Base-by-base conservation (phyloP, 2,797 vertebrate genomes). In the Chlorospingus semifuscus region DNA sequence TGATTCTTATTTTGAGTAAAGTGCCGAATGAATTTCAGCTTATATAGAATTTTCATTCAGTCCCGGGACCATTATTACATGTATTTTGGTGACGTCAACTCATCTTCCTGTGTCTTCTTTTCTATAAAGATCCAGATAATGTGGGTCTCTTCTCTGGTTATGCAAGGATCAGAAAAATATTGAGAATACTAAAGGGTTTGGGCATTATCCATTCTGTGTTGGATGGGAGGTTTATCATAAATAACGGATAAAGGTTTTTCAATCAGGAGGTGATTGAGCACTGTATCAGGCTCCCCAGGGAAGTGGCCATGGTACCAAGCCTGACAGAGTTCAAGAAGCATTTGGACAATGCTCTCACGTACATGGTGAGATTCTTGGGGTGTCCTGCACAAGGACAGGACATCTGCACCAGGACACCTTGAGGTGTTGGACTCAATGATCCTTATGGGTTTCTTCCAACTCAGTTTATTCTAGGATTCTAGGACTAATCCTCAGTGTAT, bases 1-100 rank as follows among this genome's bases (percentile, higher is more conserved):
- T 87, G 9, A 69, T 83, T 94, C 76, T 87, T 89, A 87, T 95
- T 95, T 87, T 56, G 14, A 57, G 14, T 11, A 53, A 76, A 79
- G 11, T 56, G 23, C 13, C 91, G 76, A 36, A 82, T 92, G 18
- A 85, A 72, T 86, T 96, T 93, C 63, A 66, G 32, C 34, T 78
- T 81, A 60, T 64, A 42, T 20, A 90, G 52, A 89, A 37, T n/a
- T 93, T 55, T 64, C 29, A 61, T 83, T 84, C 47, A 16, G 11
- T 75, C 57, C 13, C 57, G 75, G 37, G 30, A 70, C 53, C 30
- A 90, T 70, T 82, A 79, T 82, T 78, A 53, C 30, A 75, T 81
- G n/a, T 84, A 63, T 82, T 89, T 90, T 84, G 20, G 19, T 39
- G 36, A 64, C 41, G n/a, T 52, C 86, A 91, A 82, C 23, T 92